Evolutionary conservation across 2,888 invertebrate species (phyloP).

Genomic region (Pachydiplax longipennis): DNA sequence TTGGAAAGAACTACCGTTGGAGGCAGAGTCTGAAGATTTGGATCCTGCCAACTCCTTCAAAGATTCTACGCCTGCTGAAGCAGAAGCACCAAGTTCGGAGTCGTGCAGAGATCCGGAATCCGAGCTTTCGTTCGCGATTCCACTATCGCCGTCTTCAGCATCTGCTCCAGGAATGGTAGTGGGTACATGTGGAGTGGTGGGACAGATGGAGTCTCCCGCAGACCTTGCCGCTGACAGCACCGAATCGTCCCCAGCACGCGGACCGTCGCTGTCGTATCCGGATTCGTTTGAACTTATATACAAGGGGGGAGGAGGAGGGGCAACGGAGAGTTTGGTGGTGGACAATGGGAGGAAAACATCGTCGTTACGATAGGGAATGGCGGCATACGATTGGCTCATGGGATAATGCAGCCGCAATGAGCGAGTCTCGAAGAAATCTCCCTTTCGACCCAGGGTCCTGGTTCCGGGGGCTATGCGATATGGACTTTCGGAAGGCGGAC

Average conservation of each 20-base stretch:
- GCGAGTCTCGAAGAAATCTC: constrained; percentile 44
- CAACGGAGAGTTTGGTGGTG: constrained; percentile 9
- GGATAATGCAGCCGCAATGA: constrained; percentile 8
- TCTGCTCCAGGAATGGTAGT: constrained; percentile 54
- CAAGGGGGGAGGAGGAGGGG: constrained; percentile 56
- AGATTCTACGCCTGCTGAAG: not conserved
- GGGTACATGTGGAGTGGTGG: constrained; percentile 58
- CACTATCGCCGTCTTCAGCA: constrained; percentile 58
- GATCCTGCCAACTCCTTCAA: not conserved
- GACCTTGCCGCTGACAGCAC: constrained; percentile 59
- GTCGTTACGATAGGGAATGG: constrained; percentile 47
- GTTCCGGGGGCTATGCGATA: constrained; percentile 54
- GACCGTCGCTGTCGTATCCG: constrained; percentile 82
- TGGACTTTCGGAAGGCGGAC: not conserved
- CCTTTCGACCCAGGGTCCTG: constrained; percentile 57
- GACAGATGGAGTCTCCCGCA: constrained; percentile 55
- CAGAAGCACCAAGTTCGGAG: constrained; percentile 19
- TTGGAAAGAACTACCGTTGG: not conserved
- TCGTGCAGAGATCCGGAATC: constrained; percentile 50
- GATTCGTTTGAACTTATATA: constrained; percentile 85
- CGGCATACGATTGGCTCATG: constrained; percentile 47
- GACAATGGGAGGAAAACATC: constrained; percentile 21
- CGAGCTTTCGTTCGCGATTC: constrained; percentile 54
- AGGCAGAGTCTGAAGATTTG: not conserved
- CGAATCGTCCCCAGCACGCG: constrained; percentile 54